Evolutionary conservation across 1,140 invertebrate species (phyloP), one percentile per base, ranked within the genome.

Genomic region (Ctenoplectra terminalis): DNA sequence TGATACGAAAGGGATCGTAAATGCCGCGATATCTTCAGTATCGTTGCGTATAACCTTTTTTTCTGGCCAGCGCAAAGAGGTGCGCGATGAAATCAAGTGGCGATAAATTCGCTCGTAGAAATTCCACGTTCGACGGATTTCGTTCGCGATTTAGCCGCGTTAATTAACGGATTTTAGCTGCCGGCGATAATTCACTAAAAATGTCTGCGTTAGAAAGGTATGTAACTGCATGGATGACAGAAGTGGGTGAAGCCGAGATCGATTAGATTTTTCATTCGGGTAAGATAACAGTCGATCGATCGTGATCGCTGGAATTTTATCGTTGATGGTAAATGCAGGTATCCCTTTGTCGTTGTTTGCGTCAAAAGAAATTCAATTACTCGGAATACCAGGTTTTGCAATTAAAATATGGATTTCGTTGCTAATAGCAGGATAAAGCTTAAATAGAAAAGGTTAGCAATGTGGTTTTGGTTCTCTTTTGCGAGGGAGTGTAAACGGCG

Each of bases 1-100:
- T n/a, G 31, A 75, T 64, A 15, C 37, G n/a, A 58, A 37, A 23
- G n/a, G 5, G 54, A 31, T 60, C 71, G 40, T 60, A 72, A 72
- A 72, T n/a, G 54, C 6, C 26, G 5, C 17, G 13, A 0, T n/a
- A 34, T 70, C n/a, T 52, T 37, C 15, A 20, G 29, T 11, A 31
- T 34, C 29, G n/a, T 48, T 20, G 6, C 34, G 23, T 63, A 40
- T 37, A n/a, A 37, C 6, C 40, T 6, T 31, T 34, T 6, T 60
- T 26, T 15, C 26, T 6, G 5, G 1, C 26, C 17, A 29, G 29
- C 5, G 40, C 9, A 11, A 46, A 61, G 31, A 26, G 20, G 15
- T 37, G 23, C 17, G 11, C 26, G 34, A 75, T 13, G 73, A 37
- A 13, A 15, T 17, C 11, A 15, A 69, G 15, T 34, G 13, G 26